These are phyloP conservation scores for Eulacestoma nigropectus DNA, from an alignment of 2,113 vertebrate species.

Conservation along the genomic window DNA sequence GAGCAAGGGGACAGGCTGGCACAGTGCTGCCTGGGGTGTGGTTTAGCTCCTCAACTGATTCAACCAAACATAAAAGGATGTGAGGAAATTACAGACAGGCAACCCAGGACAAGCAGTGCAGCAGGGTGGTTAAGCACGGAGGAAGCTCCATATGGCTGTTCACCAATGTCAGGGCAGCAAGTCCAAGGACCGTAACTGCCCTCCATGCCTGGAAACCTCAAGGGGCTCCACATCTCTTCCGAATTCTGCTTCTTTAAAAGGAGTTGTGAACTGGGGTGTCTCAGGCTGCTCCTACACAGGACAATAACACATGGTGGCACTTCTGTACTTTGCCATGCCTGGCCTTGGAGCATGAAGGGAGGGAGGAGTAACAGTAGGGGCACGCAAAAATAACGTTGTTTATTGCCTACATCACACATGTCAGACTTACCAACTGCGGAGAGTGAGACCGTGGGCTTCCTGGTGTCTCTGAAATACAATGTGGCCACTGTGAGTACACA, in stretches of 20 bases:
- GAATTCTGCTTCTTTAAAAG: background rate
- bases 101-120: background rate
- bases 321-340: background rate
- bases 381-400: background rate
- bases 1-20: background rate
- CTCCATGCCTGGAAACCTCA: background rate
- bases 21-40: background rate
- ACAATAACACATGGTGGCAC: background rate
- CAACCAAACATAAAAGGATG: background rate
- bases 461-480: conserved; percentile 84
- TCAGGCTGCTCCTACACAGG: background rate
- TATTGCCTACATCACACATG: background rate
- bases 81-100: background rate
- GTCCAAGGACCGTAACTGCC: background rate
- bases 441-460: conserved; percentile 87
- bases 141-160: background rate
- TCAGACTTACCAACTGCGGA: conserved; percentile 90
- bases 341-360: background rate
- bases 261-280: background rate
- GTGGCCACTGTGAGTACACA: background rate
- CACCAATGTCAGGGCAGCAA: background rate
- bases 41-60: background rate
- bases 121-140: background rate
- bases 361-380: background rate
- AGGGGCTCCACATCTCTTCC: background rate